phyloP scores from a whole-genome alignment of 2,113 vertebrate genomes.

The Tychaedon coryphoeus region DNA sequence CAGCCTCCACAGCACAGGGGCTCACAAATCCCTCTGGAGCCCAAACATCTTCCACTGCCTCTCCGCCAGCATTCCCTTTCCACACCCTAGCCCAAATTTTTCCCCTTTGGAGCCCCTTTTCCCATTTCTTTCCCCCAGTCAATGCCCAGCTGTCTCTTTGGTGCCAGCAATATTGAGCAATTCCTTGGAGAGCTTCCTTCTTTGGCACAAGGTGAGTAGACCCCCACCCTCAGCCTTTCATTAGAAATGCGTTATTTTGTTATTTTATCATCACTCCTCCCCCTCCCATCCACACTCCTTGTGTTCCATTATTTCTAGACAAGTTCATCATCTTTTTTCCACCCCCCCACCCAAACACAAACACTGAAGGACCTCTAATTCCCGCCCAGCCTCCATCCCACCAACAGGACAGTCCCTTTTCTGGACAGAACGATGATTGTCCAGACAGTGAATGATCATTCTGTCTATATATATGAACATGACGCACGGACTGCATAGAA shows the following conservation, averaged over 20 bases:
- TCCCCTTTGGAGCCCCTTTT: neutral
- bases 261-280: neutral
- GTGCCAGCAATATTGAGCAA: neutral
- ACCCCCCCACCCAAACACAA: neutral
- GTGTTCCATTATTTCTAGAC: neutral
- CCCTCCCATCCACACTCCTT: neutral
- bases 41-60: neutral
- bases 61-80: neutral
- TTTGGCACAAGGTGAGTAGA: neutral
- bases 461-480: slow-evolving; percentile 64
- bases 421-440: slow-evolving; percentile 30
- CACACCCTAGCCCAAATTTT: neutral
- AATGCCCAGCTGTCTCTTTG: neutral
- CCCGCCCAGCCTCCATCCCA: neutral
- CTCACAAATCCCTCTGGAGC: neutral
- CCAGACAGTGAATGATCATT: slow-evolving; percentile 56
- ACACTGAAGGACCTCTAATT: neutral
- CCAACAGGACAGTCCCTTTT: neutral
- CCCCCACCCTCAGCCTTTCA: neutral
- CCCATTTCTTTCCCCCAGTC: neutral
- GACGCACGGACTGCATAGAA: slow-evolving; percentile 71
- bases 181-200: neutral
- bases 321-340: neutral
- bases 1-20: neutral
- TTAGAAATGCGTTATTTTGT: neutral